phyloP scores from a whole-genome alignment of 1,140 invertebrate genomes.

The Pogonus chalceus region DNA sequence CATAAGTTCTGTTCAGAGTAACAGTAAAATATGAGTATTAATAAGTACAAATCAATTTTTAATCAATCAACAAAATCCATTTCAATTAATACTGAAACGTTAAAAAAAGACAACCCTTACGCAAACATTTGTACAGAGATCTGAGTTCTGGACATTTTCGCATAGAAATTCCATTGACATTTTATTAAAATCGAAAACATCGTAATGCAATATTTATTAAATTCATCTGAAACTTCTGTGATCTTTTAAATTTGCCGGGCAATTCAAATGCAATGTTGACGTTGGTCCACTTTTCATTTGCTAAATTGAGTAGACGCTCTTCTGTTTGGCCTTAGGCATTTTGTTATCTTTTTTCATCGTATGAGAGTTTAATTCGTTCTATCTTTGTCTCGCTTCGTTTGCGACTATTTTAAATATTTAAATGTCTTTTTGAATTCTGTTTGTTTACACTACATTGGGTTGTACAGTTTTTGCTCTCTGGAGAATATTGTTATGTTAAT shows the following conservation, averaged over 20 bases:
- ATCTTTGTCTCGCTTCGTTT: background rate
- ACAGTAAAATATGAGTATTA: too few relatives aligned
- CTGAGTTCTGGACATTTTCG: background rate
- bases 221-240: too few relatives aligned
- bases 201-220: too few relatives aligned
- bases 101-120: background rate
- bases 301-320: background rate
- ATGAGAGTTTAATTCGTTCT: background rate
- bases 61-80: background rate
- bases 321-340: too few relatives aligned
- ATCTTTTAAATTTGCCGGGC: too few relatives aligned
- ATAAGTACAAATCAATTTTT: background rate
- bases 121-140: too few relatives aligned
- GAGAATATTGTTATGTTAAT: background rate
- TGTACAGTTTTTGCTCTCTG: background rate
- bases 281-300: background rate
- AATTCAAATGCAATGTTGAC: background rate
- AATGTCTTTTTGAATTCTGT: constrained; percentile 18
- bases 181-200: too few relatives aligned
- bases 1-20: too few relatives aligned
- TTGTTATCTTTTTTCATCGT: too few relatives aligned
- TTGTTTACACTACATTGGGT: constrained; percentile 27
- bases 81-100: background rate
- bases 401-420: background rate
- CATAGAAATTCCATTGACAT: background rate